These are phyloP conservation scores for Cebus imitator DNA, from an alignment of 2,113 vertebrate species.

Conservation along the genomic window DNA sequence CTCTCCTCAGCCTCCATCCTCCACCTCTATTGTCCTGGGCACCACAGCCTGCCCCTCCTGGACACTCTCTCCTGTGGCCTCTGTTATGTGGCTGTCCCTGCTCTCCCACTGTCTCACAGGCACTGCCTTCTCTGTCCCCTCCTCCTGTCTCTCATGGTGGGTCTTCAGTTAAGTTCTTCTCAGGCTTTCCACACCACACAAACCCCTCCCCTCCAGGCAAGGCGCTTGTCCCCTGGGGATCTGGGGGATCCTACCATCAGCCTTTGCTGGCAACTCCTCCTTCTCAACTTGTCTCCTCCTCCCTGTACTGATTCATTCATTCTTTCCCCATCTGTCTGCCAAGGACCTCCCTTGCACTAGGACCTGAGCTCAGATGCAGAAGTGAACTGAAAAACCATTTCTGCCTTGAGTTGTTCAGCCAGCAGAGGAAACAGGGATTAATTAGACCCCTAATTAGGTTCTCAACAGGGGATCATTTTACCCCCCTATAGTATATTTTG, in stretches of 20 bases:
- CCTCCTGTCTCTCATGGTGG: not conserved
- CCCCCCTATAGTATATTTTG: not conserved
- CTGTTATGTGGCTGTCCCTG: not conserved
- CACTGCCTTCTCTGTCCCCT: not conserved
- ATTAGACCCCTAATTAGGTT: not conserved
- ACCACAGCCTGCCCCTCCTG: not conserved
- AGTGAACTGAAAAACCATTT: not conserved
- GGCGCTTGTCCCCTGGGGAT: not conserved
- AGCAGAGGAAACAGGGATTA: not conserved
- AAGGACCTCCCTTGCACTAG: not conserved
- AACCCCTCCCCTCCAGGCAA: not conserved
- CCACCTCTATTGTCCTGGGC: not conserved
- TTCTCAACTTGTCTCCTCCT: not conserved
- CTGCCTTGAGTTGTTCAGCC: not conserved
- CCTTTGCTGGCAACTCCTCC: not conserved
- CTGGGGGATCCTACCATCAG: not conserved
- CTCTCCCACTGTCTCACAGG: not conserved
- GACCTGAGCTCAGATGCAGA: not conserved
- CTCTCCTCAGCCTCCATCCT: not conserved
- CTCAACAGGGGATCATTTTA: not conserved
- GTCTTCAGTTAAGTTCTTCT: not conserved
- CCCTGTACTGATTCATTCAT: not conserved
- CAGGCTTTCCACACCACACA: not conserved
- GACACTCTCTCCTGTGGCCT: not conserved
- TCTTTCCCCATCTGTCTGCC: not conserved